These are phyloP conservation scores for Tachysurus fulvidraco DNA, from an alignment of 2,113 vertebrate genomes.

Conservation along the genomic window DNA sequence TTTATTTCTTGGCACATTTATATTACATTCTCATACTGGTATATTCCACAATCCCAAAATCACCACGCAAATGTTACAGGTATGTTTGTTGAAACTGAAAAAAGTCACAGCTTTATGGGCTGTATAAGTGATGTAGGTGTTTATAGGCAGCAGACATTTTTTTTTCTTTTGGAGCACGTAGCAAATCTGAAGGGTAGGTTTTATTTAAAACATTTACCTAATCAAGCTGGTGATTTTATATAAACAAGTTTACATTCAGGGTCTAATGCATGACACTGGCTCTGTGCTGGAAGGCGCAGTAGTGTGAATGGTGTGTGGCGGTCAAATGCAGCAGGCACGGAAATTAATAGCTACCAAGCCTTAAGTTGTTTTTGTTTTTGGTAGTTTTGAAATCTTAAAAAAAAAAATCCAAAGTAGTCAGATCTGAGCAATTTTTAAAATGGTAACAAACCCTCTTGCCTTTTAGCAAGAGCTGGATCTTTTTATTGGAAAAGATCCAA, in stretches of 20 bases:
- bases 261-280: background rate
- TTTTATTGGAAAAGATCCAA: background rate
- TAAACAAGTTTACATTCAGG: slow-evolving; percentile 27
- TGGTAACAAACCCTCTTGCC: background rate
- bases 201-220: background rate
- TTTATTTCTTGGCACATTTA: slow-evolving; percentile 85
- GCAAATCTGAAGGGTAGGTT: background rate
- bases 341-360: background rate
- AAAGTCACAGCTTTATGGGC: slow-evolving; percentile 39
- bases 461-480: background rate
- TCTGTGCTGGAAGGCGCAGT: background rate
- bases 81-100: slow-evolving; percentile 47
- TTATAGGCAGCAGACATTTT: background rate
- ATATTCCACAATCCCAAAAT: slow-evolving; percentile 74
- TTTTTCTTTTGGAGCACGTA: background rate
- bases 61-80: slow-evolving; percentile 67
- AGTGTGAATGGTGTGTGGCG: background rate
- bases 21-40: slow-evolving; percentile 77
- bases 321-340: background rate
- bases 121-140: background rate
- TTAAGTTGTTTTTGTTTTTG: background rate
- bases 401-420: background rate
- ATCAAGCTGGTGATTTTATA: background rate
- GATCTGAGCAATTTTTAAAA: background rate
- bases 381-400: background rate